Percentiles rank a stretch among this genome's conserved stretches.
Conservation (phyloP, 1,140 invertebrate genomes). For the Pseudomyrmex sp. region DNA sequence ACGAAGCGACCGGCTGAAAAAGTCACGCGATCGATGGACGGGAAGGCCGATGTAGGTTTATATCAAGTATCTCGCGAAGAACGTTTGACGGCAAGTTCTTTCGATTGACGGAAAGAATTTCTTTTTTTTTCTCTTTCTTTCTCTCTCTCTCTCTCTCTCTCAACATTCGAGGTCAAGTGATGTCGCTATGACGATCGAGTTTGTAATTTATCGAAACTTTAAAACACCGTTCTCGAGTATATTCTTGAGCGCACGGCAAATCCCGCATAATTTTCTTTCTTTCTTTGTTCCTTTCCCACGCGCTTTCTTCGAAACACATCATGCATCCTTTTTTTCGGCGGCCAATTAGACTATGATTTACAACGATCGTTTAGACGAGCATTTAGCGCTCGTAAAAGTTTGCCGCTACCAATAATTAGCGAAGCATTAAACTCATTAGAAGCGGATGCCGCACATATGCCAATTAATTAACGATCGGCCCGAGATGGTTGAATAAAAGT, state of each 20-base stretch:
- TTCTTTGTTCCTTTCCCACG: not conserved
- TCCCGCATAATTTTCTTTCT: slow-evolving; percentile 39
- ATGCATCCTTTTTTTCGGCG: slow-evolving; percentile 26
- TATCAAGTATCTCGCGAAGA: not conserved
- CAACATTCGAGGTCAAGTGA: not conserved
- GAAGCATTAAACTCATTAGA: slow-evolving; percentile 70
- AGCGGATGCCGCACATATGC: slow-evolving; percentile 57
- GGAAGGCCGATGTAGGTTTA: not conserved
- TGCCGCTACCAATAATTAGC: slow-evolving; percentile 72
- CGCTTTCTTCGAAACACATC: not conserved
- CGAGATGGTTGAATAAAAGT: slow-evolving; percentile 52
- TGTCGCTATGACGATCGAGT: slow-evolving; percentile 6
- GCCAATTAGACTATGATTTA: slow-evolving; percentile 75
- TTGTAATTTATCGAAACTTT: slow-evolving; percentile 14
- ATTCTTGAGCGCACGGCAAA: not conserved
- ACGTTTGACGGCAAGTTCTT: not conserved
- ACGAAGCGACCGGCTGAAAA: slow-evolving; percentile 6
- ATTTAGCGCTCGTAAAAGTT: slow-evolving; percentile 71
- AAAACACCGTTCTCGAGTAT: slow-evolving; percentile 19
- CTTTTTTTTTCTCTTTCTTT: not conserved
- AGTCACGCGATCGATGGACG: slow-evolving; percentile 16
- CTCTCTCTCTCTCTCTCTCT: not conserved
- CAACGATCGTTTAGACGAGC: slow-evolving; percentile 65
- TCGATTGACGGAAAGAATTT: not conserved
- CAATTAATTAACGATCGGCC: slow-evolving; percentile 69